A percentile compares a stretch with the other conserved stretches of the same genome.
Conservation (phyloP, 2,797 vertebrate genomes). For the Danionella dracula region DNA sequence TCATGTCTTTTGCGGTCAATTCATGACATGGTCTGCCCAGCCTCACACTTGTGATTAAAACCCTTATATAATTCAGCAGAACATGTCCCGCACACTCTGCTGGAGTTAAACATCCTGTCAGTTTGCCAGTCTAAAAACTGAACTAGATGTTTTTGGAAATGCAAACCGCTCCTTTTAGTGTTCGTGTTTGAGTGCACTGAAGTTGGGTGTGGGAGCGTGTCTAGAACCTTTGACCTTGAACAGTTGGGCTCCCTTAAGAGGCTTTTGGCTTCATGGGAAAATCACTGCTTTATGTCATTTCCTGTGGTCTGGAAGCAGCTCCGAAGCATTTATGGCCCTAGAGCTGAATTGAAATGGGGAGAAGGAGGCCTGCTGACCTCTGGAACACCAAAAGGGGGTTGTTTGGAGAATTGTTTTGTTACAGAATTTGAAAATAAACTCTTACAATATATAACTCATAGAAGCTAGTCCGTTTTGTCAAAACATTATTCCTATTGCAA, state of each 20-base stretch:
- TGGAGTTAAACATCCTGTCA: not conserved
- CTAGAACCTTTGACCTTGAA: slow-evolving; percentile 46
- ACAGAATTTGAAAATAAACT: too few relatives aligned
- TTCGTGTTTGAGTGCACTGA: not conserved
- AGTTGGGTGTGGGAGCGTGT: slow-evolving; percentile 52
- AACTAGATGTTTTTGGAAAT: slow-evolving; percentile 8
- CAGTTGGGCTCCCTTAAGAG: slow-evolving; percentile 53
- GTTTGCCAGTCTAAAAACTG: slow-evolving; percentile 2
- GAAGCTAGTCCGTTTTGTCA: too few relatives aligned
- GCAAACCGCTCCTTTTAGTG: not conserved
- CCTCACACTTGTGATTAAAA: slow-evolving; percentile 20
- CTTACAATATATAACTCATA: too few relatives aligned
- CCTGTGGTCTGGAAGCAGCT: slow-evolving; percentile 42
- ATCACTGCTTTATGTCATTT: slow-evolving; percentile 59
- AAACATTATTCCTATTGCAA: too few relatives aligned
- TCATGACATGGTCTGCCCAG: not conserved
- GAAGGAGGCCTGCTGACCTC: slow-evolving; percentile 17
- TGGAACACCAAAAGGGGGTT: not conserved
- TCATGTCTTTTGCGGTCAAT: slow-evolving; percentile 6
- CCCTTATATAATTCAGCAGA: not conserved
- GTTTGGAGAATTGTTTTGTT: not conserved
- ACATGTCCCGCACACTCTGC: not conserved
- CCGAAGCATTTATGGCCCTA: slow-evolving; percentile 10
- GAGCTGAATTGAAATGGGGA: not conserved
- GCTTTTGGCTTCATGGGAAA: slow-evolving; percentile 70